Evolutionary conservation across 2,113 vertebrate species (phyloP).

Genomic region (Scatophagus argus): DNA sequence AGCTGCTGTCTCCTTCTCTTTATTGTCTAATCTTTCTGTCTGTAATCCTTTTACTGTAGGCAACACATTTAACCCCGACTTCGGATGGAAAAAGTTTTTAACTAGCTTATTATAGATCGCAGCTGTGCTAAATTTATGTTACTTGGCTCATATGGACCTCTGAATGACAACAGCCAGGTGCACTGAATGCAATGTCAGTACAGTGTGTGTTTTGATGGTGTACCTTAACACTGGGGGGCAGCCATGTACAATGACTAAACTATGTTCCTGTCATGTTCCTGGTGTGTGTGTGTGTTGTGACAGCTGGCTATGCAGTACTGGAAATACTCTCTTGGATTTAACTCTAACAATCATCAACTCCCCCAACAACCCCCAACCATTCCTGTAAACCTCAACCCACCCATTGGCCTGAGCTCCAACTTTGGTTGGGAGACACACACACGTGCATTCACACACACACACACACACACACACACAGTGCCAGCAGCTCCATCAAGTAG

Average conservation of each 20-base stretch:
- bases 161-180: constrained; percentile 63
- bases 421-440: constrained; percentile 58
- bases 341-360: constrained; percentile 63
- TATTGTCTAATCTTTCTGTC: neutral
- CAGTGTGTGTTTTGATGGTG: constrained; percentile 24
- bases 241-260: constrained; percentile 33
- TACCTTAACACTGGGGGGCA: constrained; percentile 51
- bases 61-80: constrained; percentile 2
- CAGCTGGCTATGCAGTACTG: constrained; percentile 79
- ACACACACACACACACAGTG: constrained; percentile 29
- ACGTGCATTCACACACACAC: constrained; percentile 26
- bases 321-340: constrained; percentile 75
- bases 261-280: constrained; percentile 15
- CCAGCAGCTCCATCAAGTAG: constrained; percentile 33
- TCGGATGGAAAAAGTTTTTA: constrained; percentile 18
- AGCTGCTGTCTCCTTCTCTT: neutral
- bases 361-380: constrained; percentile 43
- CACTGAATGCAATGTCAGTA: constrained; percentile 10
- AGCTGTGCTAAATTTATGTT: constrained; percentile 32
- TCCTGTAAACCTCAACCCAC: constrained; percentile 48
- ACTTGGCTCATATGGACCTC: neutral
- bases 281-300: constrained; percentile 39
- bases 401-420: constrained; percentile 12
- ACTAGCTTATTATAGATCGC: constrained; percentile 9
- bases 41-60: constrained; percentile 4